These are phyloP conservation scores for Ceratina japonica DNA, from an alignment of 1,140 invertebrate species.

Conservation along the genomic window DNA sequence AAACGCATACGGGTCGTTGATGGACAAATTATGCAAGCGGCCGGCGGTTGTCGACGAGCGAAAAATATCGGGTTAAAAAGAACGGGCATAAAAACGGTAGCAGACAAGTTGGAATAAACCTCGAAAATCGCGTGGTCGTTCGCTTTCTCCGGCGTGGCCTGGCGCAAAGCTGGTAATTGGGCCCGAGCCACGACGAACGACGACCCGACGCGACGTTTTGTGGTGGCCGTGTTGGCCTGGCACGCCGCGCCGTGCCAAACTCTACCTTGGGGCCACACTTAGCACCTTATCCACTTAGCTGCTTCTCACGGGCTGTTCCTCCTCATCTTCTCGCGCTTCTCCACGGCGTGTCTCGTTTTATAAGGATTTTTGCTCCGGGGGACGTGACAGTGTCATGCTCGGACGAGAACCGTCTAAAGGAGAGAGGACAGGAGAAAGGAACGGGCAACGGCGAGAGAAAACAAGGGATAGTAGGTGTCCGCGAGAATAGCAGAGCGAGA, in stretches of 20 bases:
- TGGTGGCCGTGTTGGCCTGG: slow-evolving; percentile 40
- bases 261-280: slow-evolving; percentile 73
- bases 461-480: not conserved
- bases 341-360: slow-evolving; percentile 75
- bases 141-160: slow-evolving; percentile 44
- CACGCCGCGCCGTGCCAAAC: slow-evolving; percentile 54
- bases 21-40: not conserved
- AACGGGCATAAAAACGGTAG: slow-evolving; percentile 36
- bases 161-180: slow-evolving; percentile 56
- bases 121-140: slow-evolving; percentile 36
- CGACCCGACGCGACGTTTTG: slow-evolving; percentile 29
- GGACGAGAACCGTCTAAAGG: slow-evolving; percentile 50
- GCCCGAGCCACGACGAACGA: slow-evolving; percentile 29
- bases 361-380: slow-evolving; percentile 75
- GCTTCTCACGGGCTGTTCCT: slow-evolving; percentile 73
- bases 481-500: not conserved
- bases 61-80: not conserved
- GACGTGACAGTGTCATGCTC: slow-evolving; percentile 76
- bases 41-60: not conserved
- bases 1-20: no score
- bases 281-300: slow-evolving; percentile 78
- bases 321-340: slow-evolving; percentile 68
- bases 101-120: slow-evolving; percentile 26
- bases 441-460: not conserved
- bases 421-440: slow-evolving; percentile 16